These are phyloP conservation scores for Molossus molossus DNA, from an alignment of 2,797 vertebrate genomes.

Conservation along the genomic window DNA sequence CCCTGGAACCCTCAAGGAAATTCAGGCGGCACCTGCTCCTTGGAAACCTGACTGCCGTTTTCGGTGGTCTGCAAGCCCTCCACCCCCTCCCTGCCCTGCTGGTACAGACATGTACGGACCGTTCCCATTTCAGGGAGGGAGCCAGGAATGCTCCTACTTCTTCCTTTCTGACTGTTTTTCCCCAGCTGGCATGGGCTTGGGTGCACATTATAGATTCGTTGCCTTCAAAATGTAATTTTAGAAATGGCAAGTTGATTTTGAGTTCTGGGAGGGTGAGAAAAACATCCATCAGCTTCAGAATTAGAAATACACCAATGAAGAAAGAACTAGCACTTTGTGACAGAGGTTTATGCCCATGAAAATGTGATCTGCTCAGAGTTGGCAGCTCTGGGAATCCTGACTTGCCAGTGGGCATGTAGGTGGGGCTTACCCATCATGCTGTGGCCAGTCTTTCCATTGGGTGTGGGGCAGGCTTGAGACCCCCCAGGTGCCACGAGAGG, in stretches of 20 bases:
- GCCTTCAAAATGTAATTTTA: constrained; percentile 75
- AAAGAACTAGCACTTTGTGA: constrained; percentile 38
- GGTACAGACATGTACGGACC: not conserved
- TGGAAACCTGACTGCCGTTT: not conserved
- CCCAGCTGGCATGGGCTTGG: not conserved
- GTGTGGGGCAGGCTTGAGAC: not conserved
- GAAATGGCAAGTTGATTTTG: constrained; percentile 81
- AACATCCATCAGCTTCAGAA: constrained; percentile 57
- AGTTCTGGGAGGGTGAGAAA: constrained; percentile 75
- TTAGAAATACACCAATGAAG: constrained; percentile 71
- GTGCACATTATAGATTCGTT: constrained; percentile 65
- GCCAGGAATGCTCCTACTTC: constrained; percentile 1
- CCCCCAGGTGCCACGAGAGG: not conserved
- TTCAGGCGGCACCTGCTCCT: not conserved
- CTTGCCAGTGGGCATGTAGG: not conserved
- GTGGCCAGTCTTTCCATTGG: not conserved
- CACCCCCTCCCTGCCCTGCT: not conserved
- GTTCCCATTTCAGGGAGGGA: not conserved
- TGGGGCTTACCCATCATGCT: not conserved
- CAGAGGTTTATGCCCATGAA: constrained; percentile 19
- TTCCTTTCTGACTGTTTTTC: not conserved
- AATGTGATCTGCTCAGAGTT: constrained; percentile 17
- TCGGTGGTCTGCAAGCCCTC: not conserved
- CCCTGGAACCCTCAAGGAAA: not conserved
- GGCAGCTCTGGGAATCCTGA: not conserved